Conservation (phyloP, 2,888 invertebrate species). For the Heliconius hortense region DNA sequence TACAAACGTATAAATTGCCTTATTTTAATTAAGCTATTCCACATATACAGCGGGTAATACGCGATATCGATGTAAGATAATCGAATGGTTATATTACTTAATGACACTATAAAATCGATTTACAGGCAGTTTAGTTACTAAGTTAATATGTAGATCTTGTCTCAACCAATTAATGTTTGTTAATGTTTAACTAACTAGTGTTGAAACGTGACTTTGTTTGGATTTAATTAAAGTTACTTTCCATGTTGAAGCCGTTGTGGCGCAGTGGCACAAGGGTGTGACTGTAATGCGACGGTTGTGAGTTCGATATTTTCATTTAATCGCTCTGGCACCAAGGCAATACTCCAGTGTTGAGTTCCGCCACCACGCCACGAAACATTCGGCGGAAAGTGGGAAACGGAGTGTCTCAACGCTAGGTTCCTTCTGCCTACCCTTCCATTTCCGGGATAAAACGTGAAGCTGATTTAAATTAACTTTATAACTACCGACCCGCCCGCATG, state of each 20-base stretch:
- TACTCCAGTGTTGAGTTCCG: no score
- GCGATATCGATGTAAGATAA: slow-evolving; percentile 52
- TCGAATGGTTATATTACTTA: slow-evolving; percentile 58
- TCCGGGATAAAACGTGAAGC: no score
- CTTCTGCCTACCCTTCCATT: no score
- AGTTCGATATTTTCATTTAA: no score
- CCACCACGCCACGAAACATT: no score
- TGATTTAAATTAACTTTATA: no score
- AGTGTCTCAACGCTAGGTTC: no score
- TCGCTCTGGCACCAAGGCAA: no score
- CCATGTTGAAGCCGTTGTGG: no score
- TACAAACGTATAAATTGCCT: slow-evolving; percentile 5
- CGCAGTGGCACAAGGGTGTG: rapidly evolving
- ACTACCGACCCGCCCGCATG: no score
- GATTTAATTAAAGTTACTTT: not conserved
- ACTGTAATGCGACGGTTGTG: no score
- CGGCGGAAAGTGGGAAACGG: no score
- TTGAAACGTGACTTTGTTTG: slow-evolving; percentile 6
- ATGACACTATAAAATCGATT: slow-evolving; percentile 60
- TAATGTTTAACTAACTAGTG: not conserved
- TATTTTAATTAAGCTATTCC: slow-evolving; percentile 25
- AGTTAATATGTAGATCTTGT: slow-evolving; percentile 33
- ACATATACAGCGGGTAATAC: slow-evolving; percentile 43
- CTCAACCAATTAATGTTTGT: slow-evolving; percentile 15
- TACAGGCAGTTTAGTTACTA: slow-evolving; percentile 37